Evolutionary conservation across 2,888 invertebrate genomes (phyloP).

Genomic region (Margaritifera margaritifera): DNA sequence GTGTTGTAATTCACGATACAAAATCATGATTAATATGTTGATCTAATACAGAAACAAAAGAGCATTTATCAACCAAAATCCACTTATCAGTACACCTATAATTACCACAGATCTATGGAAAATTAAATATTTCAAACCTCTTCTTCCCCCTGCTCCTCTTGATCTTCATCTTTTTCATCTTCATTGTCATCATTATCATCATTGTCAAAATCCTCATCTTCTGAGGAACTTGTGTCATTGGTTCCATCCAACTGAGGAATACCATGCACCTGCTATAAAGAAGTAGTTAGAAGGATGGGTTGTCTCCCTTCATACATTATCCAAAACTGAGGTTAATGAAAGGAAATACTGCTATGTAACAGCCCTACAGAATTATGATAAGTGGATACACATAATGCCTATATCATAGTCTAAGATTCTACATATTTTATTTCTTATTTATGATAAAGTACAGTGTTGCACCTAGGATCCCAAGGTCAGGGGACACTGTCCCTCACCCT

Average conservation of each 20-base stretch:
- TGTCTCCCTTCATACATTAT: neutral
- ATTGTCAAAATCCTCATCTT: conserved; percentile 86
- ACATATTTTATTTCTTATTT: too few relatives aligned
- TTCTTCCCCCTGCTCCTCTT: conserved; percentile 76
- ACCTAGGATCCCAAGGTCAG: too few relatives aligned
- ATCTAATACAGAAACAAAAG: neutral
- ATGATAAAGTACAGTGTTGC: too few relatives aligned
- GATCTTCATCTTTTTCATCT: conserved; percentile 85
- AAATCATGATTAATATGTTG: neutral
- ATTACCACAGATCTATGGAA: neutral
- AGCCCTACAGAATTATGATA: too few relatives aligned
- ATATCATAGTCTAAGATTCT: too few relatives aligned
- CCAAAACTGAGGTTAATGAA: too few relatives aligned
- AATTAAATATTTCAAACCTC: conserved; percentile 54
- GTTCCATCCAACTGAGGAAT: conserved; percentile 44
- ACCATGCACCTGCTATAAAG: conserved; percentile 11
- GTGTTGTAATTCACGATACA: neutral
- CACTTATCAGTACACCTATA: neutral
- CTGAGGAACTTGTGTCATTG: conserved; percentile 75
- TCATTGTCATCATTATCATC: conserved; percentile 78
- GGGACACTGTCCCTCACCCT: too few relatives aligned
- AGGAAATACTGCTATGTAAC: too few relatives aligned
- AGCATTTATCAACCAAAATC: neutral
- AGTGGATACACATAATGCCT: too few relatives aligned
- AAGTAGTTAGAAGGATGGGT: neutral